These are phyloP conservation scores for Lepidotrigona ventralis DNA, from an alignment of 1,140 invertebrate genomes.

Conservation along the genomic window DNA sequence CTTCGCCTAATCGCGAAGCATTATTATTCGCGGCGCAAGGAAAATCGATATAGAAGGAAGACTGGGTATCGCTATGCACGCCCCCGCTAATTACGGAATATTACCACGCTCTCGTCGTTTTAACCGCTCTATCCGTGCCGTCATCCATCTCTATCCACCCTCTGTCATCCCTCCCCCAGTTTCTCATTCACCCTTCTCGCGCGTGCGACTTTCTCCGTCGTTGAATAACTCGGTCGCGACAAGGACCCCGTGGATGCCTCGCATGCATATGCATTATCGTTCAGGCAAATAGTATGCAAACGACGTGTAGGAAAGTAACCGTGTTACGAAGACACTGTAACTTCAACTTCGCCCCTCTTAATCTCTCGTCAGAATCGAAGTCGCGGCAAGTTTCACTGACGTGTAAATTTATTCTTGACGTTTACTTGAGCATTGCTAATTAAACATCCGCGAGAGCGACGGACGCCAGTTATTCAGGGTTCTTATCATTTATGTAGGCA, in stretches of 20 bases:
- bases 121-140: constrained; percentile 5
- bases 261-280: constrained; percentile 76
- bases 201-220: constrained; percentile 16
- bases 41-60: constrained; percentile 37
- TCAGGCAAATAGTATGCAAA: constrained; percentile 75
- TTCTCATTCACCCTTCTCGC: not conserved
- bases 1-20: constrained; percentile 3
- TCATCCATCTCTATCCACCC: constrained; percentile 25
- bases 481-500: no score
- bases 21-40: constrained; percentile 34
- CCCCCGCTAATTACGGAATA: constrained; percentile 70
- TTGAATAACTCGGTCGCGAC: constrained; percentile 56
- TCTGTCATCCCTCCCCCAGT: not conserved
- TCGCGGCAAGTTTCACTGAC: not conserved
- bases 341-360: constrained; percentile 38
- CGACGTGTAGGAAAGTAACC: constrained; percentile 72
- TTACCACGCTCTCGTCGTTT: constrained; percentile 56
- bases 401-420: not conserved
- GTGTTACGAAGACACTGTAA: constrained; percentile 47
- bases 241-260: constrained; percentile 58
- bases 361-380: not conserved
- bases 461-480: no score
- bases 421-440: no score
- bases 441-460: no score
- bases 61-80: constrained; percentile 31